Percentiles rank a stretch among this genome's conserved stretches.
These are phyloP conservation scores for Sthenelais limicola DNA, from an alignment of 2,888 invertebrate species.

Conservation along the genomic window DNA sequence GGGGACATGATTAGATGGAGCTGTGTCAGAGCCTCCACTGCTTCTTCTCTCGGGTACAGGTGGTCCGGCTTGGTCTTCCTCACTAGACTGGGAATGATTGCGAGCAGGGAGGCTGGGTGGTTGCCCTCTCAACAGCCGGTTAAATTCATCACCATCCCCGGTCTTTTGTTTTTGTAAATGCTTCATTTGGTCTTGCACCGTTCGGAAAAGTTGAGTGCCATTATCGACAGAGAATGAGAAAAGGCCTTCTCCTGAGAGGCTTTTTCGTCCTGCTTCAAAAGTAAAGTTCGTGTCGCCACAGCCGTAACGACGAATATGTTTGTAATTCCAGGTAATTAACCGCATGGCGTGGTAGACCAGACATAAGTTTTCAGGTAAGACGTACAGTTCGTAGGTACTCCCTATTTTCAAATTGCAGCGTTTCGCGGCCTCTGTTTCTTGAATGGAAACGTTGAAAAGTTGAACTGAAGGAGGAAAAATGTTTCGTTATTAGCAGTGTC, in stretches of 20 bases:
- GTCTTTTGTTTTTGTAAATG: neutral
- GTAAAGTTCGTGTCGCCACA: slow-evolving; percentile 32
- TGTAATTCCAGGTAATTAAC: slow-evolving; percentile 20
- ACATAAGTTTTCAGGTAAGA: neutral
- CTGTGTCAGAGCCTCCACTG: neutral
- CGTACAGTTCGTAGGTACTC: slow-evolving; percentile 12
- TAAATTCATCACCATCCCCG: slow-evolving; percentile 21
- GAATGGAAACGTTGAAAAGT: neutral
- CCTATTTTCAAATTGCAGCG: slow-evolving; percentile 14
- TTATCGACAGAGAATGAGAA: slow-evolving; percentile 4
- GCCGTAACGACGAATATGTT: slow-evolving; percentile 29
- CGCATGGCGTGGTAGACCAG: slow-evolving; percentile 5
- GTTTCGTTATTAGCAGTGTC: no score
- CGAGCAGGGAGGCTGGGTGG: no score
- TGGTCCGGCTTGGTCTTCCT: neutral
- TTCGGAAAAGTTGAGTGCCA: slow-evolving; percentile 13
- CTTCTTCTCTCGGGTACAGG: neutral
- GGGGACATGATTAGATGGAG: no score
- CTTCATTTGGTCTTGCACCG: slow-evolving; percentile 23
- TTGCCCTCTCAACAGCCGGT: neutral
- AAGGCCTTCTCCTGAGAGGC: slow-evolving; percentile 26
- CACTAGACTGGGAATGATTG: neutral
- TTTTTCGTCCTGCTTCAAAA: slow-evolving; percentile 26
- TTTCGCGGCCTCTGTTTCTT: slow-evolving; percentile 28
- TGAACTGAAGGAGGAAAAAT: slow-evolving; percentile 14